Conservation (phyloP, 1,140 invertebrate species). For the Xylocopa sonorina region DNA sequence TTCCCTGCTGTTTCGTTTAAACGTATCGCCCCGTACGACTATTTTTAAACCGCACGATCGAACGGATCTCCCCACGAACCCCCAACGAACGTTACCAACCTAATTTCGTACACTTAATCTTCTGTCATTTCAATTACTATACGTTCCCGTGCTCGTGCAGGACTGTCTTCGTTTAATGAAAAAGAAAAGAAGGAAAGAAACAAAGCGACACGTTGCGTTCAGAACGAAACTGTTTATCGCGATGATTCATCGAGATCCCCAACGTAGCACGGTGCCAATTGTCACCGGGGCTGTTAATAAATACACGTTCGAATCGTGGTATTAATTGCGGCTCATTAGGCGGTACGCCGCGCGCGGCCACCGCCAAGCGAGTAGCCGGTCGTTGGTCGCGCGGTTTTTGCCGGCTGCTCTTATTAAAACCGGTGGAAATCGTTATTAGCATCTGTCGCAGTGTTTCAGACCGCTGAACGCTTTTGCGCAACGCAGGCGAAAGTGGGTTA, state of each 20-base stretch:
- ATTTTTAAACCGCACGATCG: conserved; percentile 25
- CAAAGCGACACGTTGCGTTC: conserved; percentile 13
- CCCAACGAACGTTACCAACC: background rate
- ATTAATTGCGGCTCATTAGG: conserved; percentile 46
- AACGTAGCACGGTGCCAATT: conserved; percentile 18
- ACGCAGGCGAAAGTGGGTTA: conserved; percentile 53
- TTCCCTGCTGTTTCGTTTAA: conserved; percentile 26
- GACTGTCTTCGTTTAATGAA: background rate
- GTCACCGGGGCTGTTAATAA: conserved; percentile 31
- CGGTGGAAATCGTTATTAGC: conserved; percentile 50
- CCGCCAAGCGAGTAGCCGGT: background rate
- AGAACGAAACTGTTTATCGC: conserved; percentile 57
- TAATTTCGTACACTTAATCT: background rate
- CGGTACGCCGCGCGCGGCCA: background rate
- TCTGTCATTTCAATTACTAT: background rate
- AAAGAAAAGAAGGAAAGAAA: too few species aligned
- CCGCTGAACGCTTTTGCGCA: conserved; percentile 45
- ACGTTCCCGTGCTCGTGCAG: too few species aligned
- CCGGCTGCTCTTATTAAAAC: conserved; percentile 47
- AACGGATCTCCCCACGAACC: background rate
- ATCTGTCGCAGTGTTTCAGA: conserved; percentile 53
- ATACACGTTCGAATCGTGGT: conserved; percentile 30
- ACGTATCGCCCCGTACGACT: conserved; percentile 5
- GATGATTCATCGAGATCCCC: conserved; percentile 62
- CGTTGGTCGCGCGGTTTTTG: conserved; percentile 23